These are phyloP conservation scores for Amphiura filiformis DNA, from an alignment of 35 echinoderm and acorn worm genomes.

Conservation along the genomic window DNA sequence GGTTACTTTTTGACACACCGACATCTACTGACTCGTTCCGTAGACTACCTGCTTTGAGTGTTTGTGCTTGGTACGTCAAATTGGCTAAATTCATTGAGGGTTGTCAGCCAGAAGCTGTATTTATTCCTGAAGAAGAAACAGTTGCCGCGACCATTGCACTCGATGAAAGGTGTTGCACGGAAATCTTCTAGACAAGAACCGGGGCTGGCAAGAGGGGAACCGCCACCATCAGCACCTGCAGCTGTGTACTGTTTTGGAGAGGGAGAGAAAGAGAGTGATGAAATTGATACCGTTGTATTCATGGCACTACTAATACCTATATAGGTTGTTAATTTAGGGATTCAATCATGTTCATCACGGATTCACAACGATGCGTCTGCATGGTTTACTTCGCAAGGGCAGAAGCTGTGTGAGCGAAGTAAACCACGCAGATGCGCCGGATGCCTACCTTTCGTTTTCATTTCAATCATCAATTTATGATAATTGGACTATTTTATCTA, in stretches of 20 bases:
- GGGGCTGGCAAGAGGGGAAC: conserved; percentile 68
- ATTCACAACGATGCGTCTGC: too few species aligned
- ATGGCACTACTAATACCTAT: too few species aligned
- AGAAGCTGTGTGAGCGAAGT: too few species aligned
- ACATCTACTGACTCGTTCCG: conserved; percentile 75
- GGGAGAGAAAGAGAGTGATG: background rate
- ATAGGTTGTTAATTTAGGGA: too few species aligned
- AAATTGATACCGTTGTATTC: background rate
- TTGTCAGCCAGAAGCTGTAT: conserved; percentile 95
- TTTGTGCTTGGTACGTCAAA: conserved; percentile 54
- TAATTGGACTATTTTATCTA: too few species aligned
- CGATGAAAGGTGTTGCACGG: conserved; percentile 97
- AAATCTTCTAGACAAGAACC: conserved; percentile 90
- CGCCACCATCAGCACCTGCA: conserved; percentile 84
- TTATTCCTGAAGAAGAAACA: conserved; percentile 91
- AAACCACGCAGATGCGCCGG: too few species aligned
- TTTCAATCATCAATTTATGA: too few species aligned
- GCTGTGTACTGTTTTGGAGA: conserved; percentile 76
- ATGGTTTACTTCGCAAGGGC: too few species aligned
- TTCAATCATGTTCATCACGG: too few species aligned
- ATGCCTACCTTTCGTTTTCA: too few species aligned
- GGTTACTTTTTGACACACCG: conserved; percentile 76
- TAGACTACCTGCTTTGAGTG: conserved; percentile 69
- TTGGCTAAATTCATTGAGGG: conserved; percentile 37
- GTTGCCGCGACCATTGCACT: conserved; percentile 89